Base-by-base conservation (phyloP, 2,797 vertebrate genomes). In the Eulemur rubriventer region DNA sequence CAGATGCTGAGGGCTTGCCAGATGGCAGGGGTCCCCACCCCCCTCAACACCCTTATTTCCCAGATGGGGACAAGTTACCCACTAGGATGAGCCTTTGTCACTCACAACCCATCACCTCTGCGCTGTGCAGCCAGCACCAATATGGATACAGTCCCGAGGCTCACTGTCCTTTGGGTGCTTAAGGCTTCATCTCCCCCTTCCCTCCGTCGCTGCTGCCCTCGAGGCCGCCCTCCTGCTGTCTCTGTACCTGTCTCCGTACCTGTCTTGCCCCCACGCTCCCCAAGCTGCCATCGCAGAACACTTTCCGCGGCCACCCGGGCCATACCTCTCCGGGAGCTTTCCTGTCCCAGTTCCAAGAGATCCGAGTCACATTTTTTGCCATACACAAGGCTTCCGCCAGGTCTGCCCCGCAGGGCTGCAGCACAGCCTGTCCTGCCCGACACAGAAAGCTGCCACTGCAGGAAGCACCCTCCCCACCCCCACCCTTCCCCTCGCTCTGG, bases 321-420 rank as follows among this genome's bases (percentile, higher is more conserved):
- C 26, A 9, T 28, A 28, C 50, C 28, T 22, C 76, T 33, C 24
- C 18, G 63, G 52, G 72, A 73, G 52, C 26, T n/a, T 69, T 43
- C 67, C 90, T 18, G 9, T 70, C 63, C 81, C 22, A 7, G 46
- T 90, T 96, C 79, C 89, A 30, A 26, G 48, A 81, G 79, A 26
- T 20, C 84, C 43, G 73, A 72, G 78, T 84, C 83, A 76, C 69
- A 28, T 1, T 89, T 67, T 43, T 78, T 46, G 2, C 13, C 16
- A 22, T 4, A 33, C 3, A 6, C 22, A 75, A 83, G 78, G n/a
- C 59, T 33, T 30, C 61, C 11, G 7, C 18, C 2, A 0, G 7
- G 24, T 2, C 48, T 0, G 10, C 90, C 28, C 80, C 24, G 6
- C 8, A 41, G 84, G 9, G 35, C 67, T 26, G 43, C 33, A 14